These are phyloP conservation scores for Vidua macroura DNA, from an alignment of 2,113 vertebrate species.

Conservation along the genomic window DNA sequence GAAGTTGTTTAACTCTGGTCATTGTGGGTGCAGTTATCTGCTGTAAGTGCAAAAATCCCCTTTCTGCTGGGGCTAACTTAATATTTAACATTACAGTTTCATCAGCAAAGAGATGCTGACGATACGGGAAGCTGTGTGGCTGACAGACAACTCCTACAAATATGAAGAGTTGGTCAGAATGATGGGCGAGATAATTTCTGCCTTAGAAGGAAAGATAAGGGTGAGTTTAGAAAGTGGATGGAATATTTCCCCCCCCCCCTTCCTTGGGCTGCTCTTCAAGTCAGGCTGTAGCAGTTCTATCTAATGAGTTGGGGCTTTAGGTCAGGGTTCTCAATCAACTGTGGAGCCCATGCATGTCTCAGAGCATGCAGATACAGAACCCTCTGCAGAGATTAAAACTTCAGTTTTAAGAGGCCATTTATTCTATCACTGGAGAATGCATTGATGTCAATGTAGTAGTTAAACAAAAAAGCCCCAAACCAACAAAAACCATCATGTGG, in stretches of 20 bases:
- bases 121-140: slow-evolving; percentile 95
- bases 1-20: neutral
- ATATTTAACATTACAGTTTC: slow-evolving; percentile 66
- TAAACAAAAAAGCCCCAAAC: neutral
- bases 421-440: neutral
- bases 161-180: slow-evolving; percentile 97
- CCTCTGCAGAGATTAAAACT: neutral
- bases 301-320: neutral
- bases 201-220: slow-evolving; percentile 90
- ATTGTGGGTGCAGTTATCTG: neutral
- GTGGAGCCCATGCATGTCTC: neutral
- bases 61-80: neutral
- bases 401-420: neutral
- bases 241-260: neutral
- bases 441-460: neutral
- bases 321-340: neutral
- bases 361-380: neutral
- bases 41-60: neutral
- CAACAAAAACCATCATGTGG: neutral
- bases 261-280: neutral
- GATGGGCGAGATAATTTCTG: slow-evolving; percentile 96
- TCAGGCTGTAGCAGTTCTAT: neutral
- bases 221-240: slow-evolving; percentile 70
- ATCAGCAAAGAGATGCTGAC: slow-evolving; percentile 97
- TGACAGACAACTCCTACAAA: slow-evolving; percentile 98